Evolutionary conservation across 2,888 invertebrate species (phyloP).

Genomic region (Leptopterna dolabrata): DNA sequence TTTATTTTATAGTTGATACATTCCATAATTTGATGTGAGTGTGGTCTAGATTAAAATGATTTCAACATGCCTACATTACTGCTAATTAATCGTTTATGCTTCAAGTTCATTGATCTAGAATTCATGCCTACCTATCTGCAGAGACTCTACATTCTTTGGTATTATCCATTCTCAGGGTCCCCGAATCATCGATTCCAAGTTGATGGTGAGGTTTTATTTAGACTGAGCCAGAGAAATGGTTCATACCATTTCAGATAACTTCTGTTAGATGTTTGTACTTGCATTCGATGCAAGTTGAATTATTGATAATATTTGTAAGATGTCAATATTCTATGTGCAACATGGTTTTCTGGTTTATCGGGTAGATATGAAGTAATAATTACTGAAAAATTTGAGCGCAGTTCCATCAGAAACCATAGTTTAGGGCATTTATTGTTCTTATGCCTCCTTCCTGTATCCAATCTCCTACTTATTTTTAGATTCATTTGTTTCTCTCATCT

Average conservation of each 20-base stretch:
- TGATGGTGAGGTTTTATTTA: not conserved
- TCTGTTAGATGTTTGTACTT: not conserved
- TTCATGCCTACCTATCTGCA: not conserved
- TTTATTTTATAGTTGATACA: constrained; percentile 41
- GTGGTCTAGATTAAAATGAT: not conserved
- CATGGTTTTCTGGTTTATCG: not conserved
- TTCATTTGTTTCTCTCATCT: not conserved
- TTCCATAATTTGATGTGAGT: constrained; percentile 20
- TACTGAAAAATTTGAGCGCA: not conserved
- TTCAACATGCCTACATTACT: not conserved
- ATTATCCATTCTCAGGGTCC: not conserved
- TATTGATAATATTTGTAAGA: not conserved
- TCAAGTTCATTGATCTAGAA: not conserved
- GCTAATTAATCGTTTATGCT: not conserved
- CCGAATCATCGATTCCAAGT: not conserved
- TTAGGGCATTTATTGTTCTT: not conserved
- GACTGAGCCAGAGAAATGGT: not conserved
- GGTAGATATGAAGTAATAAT: not conserved
- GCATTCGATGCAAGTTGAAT: not conserved
- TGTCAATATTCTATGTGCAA: not conserved
- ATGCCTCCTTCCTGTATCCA: not conserved
- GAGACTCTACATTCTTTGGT: not conserved
- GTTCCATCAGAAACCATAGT: not conserved
- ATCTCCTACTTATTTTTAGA: not conserved
- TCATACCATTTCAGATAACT: not conserved